These are phyloP conservation scores for Notothenia rossii DNA, from an alignment of 2,113 vertebrate species.

Conservation along the genomic window DNA sequence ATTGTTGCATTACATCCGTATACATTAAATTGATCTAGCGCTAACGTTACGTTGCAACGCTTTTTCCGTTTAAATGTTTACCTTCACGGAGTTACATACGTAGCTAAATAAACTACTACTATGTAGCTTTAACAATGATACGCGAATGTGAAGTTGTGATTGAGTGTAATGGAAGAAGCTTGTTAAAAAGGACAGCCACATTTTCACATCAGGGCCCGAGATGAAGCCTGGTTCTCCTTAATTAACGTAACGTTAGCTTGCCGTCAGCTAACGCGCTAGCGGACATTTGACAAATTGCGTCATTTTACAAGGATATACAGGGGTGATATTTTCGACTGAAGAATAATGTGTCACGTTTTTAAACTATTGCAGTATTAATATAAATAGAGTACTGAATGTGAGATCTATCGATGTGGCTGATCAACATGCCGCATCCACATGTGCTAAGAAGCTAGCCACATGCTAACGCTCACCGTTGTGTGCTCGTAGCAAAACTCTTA, in stretches of 20 bases:
- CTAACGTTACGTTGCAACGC: too few species aligned
- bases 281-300: rapidly evolving
- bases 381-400: rapidly evolving
- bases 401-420: background rate
- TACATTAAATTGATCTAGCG: background rate
- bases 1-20: too few species aligned
- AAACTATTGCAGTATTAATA: rapidly evolving
- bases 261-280: background rate
- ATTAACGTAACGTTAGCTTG: slow-evolving; percentile 2
- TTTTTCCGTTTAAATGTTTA: too few species aligned
- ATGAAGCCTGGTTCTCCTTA: slow-evolving; percentile 31
- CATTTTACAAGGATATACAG: rapidly evolving
- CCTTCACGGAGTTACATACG: too few species aligned
- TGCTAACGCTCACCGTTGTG: slow-evolving; percentile 59
- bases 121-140: background rate
- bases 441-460: slow-evolving; percentile 62
- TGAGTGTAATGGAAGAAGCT: background rate
- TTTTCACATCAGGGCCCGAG: slow-evolving; percentile 38
- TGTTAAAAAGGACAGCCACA: too few species aligned
- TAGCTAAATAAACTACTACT: rapidly evolving
- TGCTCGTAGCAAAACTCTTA: background rate
- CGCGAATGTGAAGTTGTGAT: background rate
- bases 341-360: too few species aligned
- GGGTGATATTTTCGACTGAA: rapidly evolving
- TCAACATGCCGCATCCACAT: slow-evolving; percentile 68